A percentile compares a stretch with the other conserved stretches of the same genome.
Evolutionary conservation across 2,888 invertebrate species (phyloP).

Genomic region (Ecliptopera silaceata): DNA sequence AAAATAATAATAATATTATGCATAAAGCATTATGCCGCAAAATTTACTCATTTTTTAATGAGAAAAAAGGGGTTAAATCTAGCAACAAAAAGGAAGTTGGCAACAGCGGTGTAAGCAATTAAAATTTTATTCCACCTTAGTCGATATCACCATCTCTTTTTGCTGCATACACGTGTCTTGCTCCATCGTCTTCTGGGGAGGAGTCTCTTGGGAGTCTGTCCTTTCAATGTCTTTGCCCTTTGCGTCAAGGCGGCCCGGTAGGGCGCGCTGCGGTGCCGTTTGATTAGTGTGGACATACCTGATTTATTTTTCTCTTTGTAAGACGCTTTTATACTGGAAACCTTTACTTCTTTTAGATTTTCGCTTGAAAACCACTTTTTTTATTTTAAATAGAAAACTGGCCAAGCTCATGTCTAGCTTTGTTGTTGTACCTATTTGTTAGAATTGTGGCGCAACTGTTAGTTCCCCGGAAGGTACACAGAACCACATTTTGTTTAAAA

Average conservation of each 20-base stretch:
- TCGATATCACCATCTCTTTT: conserved; percentile 61
- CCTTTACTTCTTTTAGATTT: not conserved
- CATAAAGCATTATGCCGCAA: no score
- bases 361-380: no score
- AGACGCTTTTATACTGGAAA: not conserved
- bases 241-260: conserved; percentile 77
- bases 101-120: conserved; percentile 58
- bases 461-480: no score
- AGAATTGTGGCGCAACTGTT: no score
- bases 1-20: no score
- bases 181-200: conserved; percentile 78
- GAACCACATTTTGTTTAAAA: no score
- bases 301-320: conserved; percentile 39
- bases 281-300: conserved; percentile 61
- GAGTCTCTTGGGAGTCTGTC: conserved; percentile 86
- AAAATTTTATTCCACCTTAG: conserved; percentile 82
- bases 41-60: no score
- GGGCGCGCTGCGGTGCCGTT: conserved; percentile 67
- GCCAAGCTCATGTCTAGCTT: no score
- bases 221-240: conserved; percentile 85
- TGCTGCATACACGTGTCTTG: conserved; percentile 61
- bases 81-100: conserved; percentile 1
- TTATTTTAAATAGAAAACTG: no score
- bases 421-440: no score
- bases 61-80: not conserved